Evolutionary conservation across 2,113 vertebrate species (phyloP).

Genomic region (Macquaria australasica): DNA sequence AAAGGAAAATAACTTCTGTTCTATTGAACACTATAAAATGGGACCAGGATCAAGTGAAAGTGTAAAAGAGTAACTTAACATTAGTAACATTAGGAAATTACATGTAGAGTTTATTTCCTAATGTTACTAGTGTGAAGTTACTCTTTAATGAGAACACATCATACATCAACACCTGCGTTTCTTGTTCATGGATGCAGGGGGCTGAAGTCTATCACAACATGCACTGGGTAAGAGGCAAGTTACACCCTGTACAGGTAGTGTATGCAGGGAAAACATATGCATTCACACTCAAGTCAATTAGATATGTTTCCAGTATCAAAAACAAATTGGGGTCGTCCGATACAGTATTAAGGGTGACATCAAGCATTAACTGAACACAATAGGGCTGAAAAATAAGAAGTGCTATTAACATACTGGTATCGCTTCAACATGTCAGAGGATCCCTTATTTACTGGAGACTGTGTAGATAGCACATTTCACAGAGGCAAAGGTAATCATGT

Average conservation of each 20-base stretch:
- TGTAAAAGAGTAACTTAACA: too few species aligned
- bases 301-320: too few species aligned
- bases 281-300: too few species aligned
- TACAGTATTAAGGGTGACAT: background rate
- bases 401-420: background rate
- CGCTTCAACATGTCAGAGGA: background rate
- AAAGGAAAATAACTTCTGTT: too few species aligned
- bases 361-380: background rate
- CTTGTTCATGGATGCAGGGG: background rate
- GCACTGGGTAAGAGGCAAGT: background rate
- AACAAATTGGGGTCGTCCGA: background rate
- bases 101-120: too few species aligned
- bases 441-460: background rate
- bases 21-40: too few species aligned
- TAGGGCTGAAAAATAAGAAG: background rate
- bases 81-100: too few species aligned
- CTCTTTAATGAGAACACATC: too few species aligned
- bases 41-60: too few species aligned
- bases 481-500: slow-evolving; percentile 17
- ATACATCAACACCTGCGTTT: too few species aligned
- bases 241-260: background rate
- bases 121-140: too few species aligned
- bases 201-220: slow-evolving; percentile 21
- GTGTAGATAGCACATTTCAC: slow-evolving; percentile 16
- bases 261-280: too few species aligned